Base-by-base conservation (phyloP, 2,797 vertebrate species). In the Valencia hispanica region DNA sequence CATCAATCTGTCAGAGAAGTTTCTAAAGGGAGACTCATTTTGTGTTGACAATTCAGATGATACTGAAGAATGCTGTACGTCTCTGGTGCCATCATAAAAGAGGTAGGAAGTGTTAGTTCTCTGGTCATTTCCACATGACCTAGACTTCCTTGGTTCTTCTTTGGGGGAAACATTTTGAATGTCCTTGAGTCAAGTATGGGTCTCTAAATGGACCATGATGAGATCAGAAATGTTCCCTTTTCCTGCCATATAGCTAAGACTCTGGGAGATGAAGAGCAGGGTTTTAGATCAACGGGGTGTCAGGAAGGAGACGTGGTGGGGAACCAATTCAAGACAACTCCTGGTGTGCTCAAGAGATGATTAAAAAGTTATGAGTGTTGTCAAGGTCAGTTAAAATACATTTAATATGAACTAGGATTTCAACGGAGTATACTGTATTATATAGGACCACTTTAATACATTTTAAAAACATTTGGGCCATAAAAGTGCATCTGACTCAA, bases 301-400 rank as follows among this genome's bases (percentile, higher is more conserved):
- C 89, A 88, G 88, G 88, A 69, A 70, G 84, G 79, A 84, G 75
- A 82, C 55, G 10, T 20, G 32, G 87, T 55, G 77, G 79, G 79
- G 83, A 86, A 78, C 72, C 3, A 86, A 88, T 86, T 86, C 76
- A 79, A 91, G 86, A 85, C 71, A 63, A 84, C 85, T 88, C 87
- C 88, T 63, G 68, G 79, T 84, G 87, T 83, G 91, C 88, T 77
- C 86, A 84, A 81, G 82, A 75, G 75, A 87, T 78, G 90, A 90
- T 91, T 79, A 83, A 87, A 72, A 85, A 85, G 82, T 68, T 81
- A 81, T 78, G 66, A 32, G 63, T 15, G 55, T 45, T 77, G 71
- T 79, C 74, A 79, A 80, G 79, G 74, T 84, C 75, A 83, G 22
- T 86, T 75, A 75, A 80, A 84, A 82, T 80, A 71, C 77, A 81